Evolutionary conservation across 2,797 vertebrate species (phyloP), one percentile per base, ranked within the genome.

Genomic region (Bryconaethiops microstoma): DNA sequence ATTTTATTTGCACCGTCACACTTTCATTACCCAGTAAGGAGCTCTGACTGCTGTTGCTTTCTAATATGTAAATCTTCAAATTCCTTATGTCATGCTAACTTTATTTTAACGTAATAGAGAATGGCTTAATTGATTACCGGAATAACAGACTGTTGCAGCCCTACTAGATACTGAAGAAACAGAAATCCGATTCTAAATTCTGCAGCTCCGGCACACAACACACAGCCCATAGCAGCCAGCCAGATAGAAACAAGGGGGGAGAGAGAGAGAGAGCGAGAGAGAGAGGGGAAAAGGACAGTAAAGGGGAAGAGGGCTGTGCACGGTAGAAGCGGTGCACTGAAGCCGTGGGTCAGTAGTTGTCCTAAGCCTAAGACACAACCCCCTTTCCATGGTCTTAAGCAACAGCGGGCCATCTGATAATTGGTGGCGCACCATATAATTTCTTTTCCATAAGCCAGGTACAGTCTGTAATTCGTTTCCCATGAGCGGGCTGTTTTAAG

Each of bases 401-500:
- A 90, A 91, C 89, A 84, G 39, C 81, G 89, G 88, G 87, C 87
- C 87, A 81, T 84, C 87, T 87, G 89, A 89, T 89, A 88, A 90
- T 92, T 78, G 90, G 90, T 85, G 89, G 90, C 82, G 87, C 89
- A 91, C 89, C 90, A 91, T 93, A 90, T 93, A 91, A 94, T 94
- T 90, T 89, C 81, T 89, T 90, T 88, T 87, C 90, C 88, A 82
- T 78, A 77, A 82, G 80, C 59, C 82, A 83, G 80, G 70, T 85
- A 82, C 76, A 82, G 83, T 82, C 88, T 86, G 75, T 85, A 84
- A 85, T 86, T 87, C 75, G 69, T 83, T 77, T 87, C 85, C 88
- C 88, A 89, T 77, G 83, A 91, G 91, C 88, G 87, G 88, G 86
- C 87, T 83, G 90, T 88, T 88, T 91, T 88, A 86, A 89, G 88